phyloP scores from a whole-genome alignment of 2,888 invertebrate species.

The Macrophya alboannulata region DNA sequence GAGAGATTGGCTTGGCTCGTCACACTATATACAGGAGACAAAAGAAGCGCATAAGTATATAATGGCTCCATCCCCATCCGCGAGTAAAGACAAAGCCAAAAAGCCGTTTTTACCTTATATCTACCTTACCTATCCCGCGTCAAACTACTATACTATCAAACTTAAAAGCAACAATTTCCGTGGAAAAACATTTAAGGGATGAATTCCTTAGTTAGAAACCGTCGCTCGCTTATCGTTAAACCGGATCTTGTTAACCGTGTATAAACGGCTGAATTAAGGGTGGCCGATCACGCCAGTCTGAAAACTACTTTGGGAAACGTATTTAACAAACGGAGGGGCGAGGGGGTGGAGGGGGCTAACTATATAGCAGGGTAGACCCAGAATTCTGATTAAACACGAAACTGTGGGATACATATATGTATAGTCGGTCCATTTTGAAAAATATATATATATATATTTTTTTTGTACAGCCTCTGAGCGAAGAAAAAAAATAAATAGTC shows the following conservation, averaged over 20 bases:
- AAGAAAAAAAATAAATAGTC: too few species aligned
- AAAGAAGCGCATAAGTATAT: conserved; percentile 11
- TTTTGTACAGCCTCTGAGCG: too few species aligned
- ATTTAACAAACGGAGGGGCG: neutral
- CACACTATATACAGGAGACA: too few species aligned
- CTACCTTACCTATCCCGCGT: neutral
- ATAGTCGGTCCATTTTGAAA: too few species aligned
- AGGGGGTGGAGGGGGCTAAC: neutral
- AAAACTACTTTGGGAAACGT: conserved; percentile 7
- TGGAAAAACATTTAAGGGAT: conserved; percentile 11
- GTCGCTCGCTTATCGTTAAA: conserved; percentile 6
- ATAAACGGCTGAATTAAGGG: conserved; percentile 30
- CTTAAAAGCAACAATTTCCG: conserved; percentile 1
- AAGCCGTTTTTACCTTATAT: neutral
- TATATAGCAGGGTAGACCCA: neutral
- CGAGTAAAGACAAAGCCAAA: neutral
- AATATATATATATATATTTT: too few species aligned
- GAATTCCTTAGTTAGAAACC: conserved; percentile 5
- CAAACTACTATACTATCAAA: neutral
- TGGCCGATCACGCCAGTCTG: conserved; percentile 34
- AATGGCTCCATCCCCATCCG: neutral
- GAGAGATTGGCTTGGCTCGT: too few species aligned
- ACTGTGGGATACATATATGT: neutral
- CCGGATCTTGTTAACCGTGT: conserved; percentile 34
- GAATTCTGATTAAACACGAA: conserved; percentile 23